phyloP scores from a whole-genome alignment of 2,888 invertebrate species.

The Drosophila tanythrix region DNA sequence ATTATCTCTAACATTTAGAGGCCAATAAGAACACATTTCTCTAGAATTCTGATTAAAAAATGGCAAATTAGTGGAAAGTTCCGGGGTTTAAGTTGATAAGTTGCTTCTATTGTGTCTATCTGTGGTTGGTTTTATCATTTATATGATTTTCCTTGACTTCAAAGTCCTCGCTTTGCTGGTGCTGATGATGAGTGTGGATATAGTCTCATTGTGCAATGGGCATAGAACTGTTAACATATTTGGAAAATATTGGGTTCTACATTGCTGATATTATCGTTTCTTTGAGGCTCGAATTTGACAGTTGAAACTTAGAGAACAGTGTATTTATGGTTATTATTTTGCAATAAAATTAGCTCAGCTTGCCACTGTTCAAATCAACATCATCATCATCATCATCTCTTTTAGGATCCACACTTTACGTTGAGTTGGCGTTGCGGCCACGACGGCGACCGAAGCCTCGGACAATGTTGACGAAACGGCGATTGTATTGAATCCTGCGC shows the following conservation, averaged over 20 bases:
- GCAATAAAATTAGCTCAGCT: slow-evolving; percentile 64
- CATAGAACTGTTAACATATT: background rate
- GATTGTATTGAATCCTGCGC: slow-evolving; percentile 99
- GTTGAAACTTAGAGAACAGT: slow-evolving; percentile 55
- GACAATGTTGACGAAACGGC: slow-evolving; percentile 98
- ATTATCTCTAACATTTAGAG: background rate
- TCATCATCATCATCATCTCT: slow-evolving; percentile 1
- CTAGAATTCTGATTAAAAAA: background rate
- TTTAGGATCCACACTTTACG: slow-evolving; percentile 70
- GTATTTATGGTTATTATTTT: slow-evolving; percentile 55
- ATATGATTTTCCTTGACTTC: background rate
- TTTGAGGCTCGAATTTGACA: slow-evolving; percentile 46
- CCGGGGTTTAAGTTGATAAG: background rate
- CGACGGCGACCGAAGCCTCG: slow-evolving; percentile 97
- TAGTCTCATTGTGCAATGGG: no score
- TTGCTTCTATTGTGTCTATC: background rate
- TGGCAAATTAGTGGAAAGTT: background rate
- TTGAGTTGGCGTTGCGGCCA: no score
- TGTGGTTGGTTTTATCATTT: background rate
- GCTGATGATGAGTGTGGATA: background rate
- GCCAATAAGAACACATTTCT: background rate
- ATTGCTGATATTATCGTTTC: slow-evolving; percentile 59
- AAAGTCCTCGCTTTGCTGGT: background rate
- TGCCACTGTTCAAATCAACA: slow-evolving; percentile 49
- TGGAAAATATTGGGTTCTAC: background rate